A percentile compares a stretch with the other conserved stretches of the same genome.
These are phyloP conservation scores for Automeris io DNA, from an alignment of 2,888 invertebrate species.

Conservation along the genomic window DNA sequence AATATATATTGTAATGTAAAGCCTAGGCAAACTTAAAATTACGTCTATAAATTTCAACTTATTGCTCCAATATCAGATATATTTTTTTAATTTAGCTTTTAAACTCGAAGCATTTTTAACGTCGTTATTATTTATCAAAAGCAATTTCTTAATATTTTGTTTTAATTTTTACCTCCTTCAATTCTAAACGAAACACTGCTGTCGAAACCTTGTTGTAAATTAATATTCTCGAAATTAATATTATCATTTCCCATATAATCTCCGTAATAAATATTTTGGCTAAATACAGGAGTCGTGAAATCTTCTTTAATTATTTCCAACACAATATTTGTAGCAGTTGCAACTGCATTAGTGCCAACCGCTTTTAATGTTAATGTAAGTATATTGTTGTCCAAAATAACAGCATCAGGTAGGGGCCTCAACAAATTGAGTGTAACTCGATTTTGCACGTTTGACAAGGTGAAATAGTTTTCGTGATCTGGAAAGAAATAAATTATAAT, in stretches of 20 bases:
- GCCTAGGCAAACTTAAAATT: no score
- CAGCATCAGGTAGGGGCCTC: constrained; percentile 30
- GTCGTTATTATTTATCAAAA: no score
- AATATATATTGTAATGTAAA: no score
- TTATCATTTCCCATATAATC: constrained; percentile 23
- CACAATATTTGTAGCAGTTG: constrained; percentile 39
- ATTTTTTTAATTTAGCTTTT: no score
- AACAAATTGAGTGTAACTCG: constrained; percentile 28
- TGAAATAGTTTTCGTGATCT: constrained; percentile 38
- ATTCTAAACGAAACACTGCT: constrained; percentile 37
- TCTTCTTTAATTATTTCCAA: constrained; percentile 53
- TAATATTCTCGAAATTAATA: constrained; percentile 34
- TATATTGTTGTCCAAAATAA: constrained; percentile 39
- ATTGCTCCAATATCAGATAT: no score
- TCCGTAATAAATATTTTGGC: constrained; percentile 39
- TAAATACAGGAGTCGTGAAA: constrained; percentile 42
- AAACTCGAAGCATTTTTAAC: no score
- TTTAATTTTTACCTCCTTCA: constrained; percentile 38
- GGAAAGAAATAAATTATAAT: constrained; percentile 18
- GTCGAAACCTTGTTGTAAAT: constrained; percentile 44
- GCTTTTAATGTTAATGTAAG: constrained; percentile 45
- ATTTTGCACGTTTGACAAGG: constrained; percentile 22
- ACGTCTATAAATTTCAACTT: no score
- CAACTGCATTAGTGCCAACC: constrained; percentile 35
- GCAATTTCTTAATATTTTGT: no score